Evolutionary conservation across 2,888 invertebrate genomes (phyloP), one percentile per base, ranked within the genome.

Genomic region (Tetragonula carbonaria): DNA sequence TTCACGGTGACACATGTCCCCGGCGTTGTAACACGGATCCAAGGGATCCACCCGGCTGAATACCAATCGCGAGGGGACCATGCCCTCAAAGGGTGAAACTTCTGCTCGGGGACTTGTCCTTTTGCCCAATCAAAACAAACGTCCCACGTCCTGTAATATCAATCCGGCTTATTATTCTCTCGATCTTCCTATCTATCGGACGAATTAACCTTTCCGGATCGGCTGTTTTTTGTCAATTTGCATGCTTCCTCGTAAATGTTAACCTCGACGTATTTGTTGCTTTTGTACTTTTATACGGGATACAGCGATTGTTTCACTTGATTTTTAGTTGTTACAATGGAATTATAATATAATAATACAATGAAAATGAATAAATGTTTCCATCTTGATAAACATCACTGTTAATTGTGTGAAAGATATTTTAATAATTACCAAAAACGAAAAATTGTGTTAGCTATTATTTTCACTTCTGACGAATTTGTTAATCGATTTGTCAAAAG

Each of bases 1-100:
- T 92, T 85, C 87, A 74, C 85, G 91, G 93, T 94, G 94, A 94
- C 94, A 94, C 94, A 94, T 94, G 94, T 94, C 94, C 92, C 89
- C 92, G 89, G 92, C 91, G 93, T 89, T 85, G 91, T 88, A 90
- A 91, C 91, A 91, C 87, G 90, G 87, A 90, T 90, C 90, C 82
- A 85, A 88, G 86, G 87, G 90, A 87, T 86, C 82, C 80, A 62
- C 81, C 80, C 87, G 74, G 23, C 84, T 89, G 94, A 94, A 94
- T 94, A 94, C 92, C 92, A 94, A 94, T 93, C 82, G 86, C 72
- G 66, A 71, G 75, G 71, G 66, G 72, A 51, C 77, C 74, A 53
- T 45, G 33, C 65, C 2, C 28, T 28, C 51, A 76, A 84, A 80
- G 85, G 86, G 82, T 85, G 74, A 79, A 82, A 51, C 67, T 66